Evolutionary conservation across 2,113 vertebrate genomes (phyloP).

Genomic region (Cranoglanis bouderius): DNA sequence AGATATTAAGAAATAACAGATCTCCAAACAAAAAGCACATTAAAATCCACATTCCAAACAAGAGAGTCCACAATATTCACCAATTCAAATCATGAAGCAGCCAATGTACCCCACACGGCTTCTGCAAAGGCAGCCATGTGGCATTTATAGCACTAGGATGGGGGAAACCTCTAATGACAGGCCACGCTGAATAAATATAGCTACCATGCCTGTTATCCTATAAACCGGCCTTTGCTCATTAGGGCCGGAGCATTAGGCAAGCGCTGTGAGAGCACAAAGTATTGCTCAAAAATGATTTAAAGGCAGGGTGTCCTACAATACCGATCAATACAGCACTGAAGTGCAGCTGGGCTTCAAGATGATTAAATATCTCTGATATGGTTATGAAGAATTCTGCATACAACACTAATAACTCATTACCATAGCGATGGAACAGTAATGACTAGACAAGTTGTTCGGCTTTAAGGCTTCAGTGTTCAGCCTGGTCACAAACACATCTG

Average conservation of each 20-base stretch:
- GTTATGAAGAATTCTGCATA: background rate
- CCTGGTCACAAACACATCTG: background rate
- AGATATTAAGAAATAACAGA: background rate
- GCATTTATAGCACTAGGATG: constrained; percentile 23
- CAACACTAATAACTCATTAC: constrained; percentile 18
- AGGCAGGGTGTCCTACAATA: constrained; percentile 35
- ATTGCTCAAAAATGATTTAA: constrained; percentile 37
- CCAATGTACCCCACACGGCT: background rate
- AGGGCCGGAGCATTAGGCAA: background rate
- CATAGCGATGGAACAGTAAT: background rate
- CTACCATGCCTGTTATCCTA: background rate
- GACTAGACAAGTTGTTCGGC: background rate
- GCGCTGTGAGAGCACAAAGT: constrained; percentile 33
- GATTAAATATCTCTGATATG: constrained; percentile 3
- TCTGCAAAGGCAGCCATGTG: constrained; percentile 13
- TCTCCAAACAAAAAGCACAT: background rate
- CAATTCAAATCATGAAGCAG: background rate
- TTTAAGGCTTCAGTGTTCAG: background rate
- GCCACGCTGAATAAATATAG: background rate
- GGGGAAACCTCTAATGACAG: constrained; percentile 18
- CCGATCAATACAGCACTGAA: constrained; percentile 38
- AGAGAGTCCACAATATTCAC: background rate
- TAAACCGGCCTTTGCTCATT: constrained; percentile 13
- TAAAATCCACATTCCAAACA: background rate
- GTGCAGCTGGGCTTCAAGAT: constrained; percentile 5